Percentiles rank a stretch among this genome's conserved stretches.
These are phyloP conservation scores for Cyclargus thomasi DNA, from an alignment of 1,140 invertebrate species.

Conservation along the genomic window DNA sequence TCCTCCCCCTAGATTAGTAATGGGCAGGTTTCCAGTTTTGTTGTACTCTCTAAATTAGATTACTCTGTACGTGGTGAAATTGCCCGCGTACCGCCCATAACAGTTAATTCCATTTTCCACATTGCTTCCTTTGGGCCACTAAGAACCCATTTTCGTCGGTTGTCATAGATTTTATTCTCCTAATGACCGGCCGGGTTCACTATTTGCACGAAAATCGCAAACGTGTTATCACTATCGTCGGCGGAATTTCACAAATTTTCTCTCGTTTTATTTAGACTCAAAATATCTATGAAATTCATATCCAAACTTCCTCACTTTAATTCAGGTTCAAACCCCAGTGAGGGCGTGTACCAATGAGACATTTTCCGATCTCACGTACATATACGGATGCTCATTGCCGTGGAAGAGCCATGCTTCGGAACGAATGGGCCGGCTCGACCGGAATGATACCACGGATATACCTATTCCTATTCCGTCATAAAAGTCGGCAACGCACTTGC, in stretches of 20 bases:
- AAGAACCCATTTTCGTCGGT: background rate
- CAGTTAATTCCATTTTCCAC: constrained; percentile 21
- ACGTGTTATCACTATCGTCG: background rate
- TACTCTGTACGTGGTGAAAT: constrained; percentile 11
- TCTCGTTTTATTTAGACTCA: too few species aligned
- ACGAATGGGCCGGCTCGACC: too few species aligned
- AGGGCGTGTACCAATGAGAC: too few species aligned
- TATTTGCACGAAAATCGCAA: background rate
- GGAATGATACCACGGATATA: too few species aligned
- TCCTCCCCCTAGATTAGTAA: constrained; percentile 15
- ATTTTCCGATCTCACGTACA: too few species aligned
- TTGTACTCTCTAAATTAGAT: constrained; percentile 17
- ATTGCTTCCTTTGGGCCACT: constrained; percentile 17
- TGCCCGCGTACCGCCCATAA: constrained; percentile 15
- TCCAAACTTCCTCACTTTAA: too few species aligned
- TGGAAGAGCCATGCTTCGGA: too few species aligned
- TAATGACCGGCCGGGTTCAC: background rate
- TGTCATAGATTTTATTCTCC: constrained; percentile 11
- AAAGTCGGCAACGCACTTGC: too few species aligned
- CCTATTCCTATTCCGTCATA: too few species aligned
- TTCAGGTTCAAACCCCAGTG: too few species aligned
- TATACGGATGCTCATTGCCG: too few species aligned
- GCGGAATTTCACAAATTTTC: background rate
- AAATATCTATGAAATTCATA: too few species aligned
- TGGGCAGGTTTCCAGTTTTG: constrained; percentile 15